phyloP scores from a whole-genome alignment of 2,888 invertebrate genomes.

The Erpobdella octoculata region DNA sequence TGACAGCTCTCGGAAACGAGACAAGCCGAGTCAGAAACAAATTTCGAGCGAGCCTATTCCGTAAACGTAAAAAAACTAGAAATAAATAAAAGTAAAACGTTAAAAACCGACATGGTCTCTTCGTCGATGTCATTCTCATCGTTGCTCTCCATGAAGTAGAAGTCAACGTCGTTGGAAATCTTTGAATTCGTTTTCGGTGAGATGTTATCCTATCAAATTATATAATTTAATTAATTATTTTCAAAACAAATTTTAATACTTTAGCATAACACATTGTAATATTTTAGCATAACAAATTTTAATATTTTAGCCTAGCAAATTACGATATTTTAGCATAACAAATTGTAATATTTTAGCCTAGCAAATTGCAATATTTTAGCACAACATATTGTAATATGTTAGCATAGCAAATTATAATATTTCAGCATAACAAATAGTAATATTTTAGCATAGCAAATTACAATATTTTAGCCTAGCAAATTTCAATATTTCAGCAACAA shows the following conservation, averaged over 20 bases:
- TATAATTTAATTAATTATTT: not conserved
- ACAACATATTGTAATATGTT: not conserved
- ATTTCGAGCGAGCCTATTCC: too few relatives aligned
- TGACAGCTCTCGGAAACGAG: too few relatives aligned
- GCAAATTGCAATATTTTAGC: not conserved
- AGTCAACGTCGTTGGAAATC: constrained; percentile 5
- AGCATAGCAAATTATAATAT: too few relatives aligned
- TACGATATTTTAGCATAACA: too few relatives aligned
- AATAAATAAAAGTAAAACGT: not conserved
- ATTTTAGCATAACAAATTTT: not conserved
- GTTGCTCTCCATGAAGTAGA: constrained; percentile 33
- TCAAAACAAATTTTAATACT: not conserved
- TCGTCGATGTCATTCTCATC: constrained; percentile 81
- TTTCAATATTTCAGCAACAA: not conserved
- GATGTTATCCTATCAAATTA: too few relatives aligned
- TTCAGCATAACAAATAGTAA: too few relatives aligned
- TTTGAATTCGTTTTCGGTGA: not conserved
- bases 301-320: too few relatives aligned
- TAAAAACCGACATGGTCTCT: constrained; percentile 62
- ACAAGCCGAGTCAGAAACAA: too few relatives aligned
- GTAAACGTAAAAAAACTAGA: too few relatives aligned
- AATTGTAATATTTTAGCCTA: not conserved
- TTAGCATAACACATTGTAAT: not conserved
- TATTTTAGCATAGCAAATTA: too few relatives aligned
- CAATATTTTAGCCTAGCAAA: not conserved